Base-by-base conservation (phyloP, 2,113 vertebrate genomes). In the Elachura formosa region DNA sequence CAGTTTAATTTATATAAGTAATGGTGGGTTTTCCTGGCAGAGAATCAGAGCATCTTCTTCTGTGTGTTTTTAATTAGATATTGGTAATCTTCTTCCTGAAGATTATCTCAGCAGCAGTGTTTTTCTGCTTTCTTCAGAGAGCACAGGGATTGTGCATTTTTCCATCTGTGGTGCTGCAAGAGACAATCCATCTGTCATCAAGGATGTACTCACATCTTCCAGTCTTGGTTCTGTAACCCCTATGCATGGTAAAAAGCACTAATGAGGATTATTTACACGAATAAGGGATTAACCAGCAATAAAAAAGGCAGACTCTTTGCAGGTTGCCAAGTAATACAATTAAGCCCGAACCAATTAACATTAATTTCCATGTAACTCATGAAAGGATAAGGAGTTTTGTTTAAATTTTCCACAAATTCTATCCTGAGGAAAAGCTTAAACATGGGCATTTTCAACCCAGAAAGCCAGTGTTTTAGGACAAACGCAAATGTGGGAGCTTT, bases 121-220 rank as follows among this genome's bases (percentile, higher is more conserved):
- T 85, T 59, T 46, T 68, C n/a, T 64, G 25, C 69, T 62, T 8
- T 83, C 59, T 87, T 69, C 4, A 24, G 28, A 84, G 64, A 66
- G 68, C 31, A 10, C 8, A 14, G 40, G 38, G 26, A 61, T 13
- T 68, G 49, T 64, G 41, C 23, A 1, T 64, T 78, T 48, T 54
- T 71, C 41, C 25, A 14, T 29, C 55, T 61, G 51, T 40, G 61
- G 12, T 59, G 43, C 64, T 36, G 3, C 38, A 40, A 33, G 51
- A 58, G 23, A 61, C 29, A 4, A 2, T 46, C 66, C 2, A 3
- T 61, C 38, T 23, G 33, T 66, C 48, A 19, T 0, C 0, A 48
- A 64, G 59, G 17, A 73, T 0, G 0, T 15, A 8, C 6, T 66
- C 31, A 4, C 25, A 54, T 58, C 7, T 64, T 88, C 54, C 8